Base-by-base conservation (phyloP, 2,888 invertebrate species). In the Diloba caeruleocephala region DNA sequence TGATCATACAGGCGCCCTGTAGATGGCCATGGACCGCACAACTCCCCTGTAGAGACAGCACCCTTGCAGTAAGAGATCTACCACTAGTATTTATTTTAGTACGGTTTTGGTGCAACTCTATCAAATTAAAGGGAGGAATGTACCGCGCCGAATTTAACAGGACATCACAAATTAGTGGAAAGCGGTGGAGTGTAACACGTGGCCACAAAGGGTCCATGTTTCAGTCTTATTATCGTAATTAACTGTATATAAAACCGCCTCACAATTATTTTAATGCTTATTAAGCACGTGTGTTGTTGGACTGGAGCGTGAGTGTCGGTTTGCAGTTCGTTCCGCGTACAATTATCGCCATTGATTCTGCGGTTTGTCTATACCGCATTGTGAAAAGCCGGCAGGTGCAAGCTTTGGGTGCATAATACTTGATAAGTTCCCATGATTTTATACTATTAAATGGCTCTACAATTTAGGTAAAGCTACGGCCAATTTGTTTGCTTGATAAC, bases 311-410 rank as follows among this genome's bases (percentile, higher is more conserved):
- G 82, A 79, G 78, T 82, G 87, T 86, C 80, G 81, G 84, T 84
- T 81, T 73, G 21, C 71, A 81, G 76, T 76, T 74, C 77, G 81
- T 87, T 85, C 81, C 81, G 77, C 69, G 57, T 72, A 61, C 84
- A 87, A 92, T 93, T 93, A 92, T 93, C 92, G 82, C 92, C 88
- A 92, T 92, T 91, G 90, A 91, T 87, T 90, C 87, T 89, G 92
- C 57, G 92, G 92, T 92, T 70, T 60, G 41, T 58, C 60, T 37
- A 71, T 59, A 67, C 74, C 72, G 70, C 49, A 52, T 49, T 57
- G 68, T 68, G 71, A 65, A 81, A 76, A 59, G 54, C 42, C 41
- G 60, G 68, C 90, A 90, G 90, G 90, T 90, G 90, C 70, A 69
- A 56, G 29, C 58, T 69, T 42, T 43, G 43, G 36, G 14, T 31